phyloP scores from a whole-genome alignment of 2,113 vertebrate genomes.

The Poecile atricapillus region DNA sequence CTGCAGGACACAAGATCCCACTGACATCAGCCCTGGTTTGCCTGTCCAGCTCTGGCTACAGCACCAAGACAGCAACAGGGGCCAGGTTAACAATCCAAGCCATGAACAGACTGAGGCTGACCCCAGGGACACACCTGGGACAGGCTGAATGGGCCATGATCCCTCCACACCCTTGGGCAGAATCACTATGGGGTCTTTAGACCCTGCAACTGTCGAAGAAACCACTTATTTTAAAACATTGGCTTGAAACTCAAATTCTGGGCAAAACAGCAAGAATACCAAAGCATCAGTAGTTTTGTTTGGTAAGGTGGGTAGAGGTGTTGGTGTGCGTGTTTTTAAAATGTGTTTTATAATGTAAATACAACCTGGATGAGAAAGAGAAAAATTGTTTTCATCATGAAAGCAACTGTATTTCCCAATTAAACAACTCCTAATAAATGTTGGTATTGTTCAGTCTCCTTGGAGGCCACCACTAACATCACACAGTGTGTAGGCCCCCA shows the following conservation, averaged over 20 bases:
- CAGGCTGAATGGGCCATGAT: fast-evolving
- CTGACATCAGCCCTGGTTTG: neutral
- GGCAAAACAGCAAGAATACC: neutral
- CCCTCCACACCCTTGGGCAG: neutral
- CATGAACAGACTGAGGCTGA: neutral
- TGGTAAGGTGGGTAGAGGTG: neutral
- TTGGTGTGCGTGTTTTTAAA: neutral
- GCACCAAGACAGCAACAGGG: neutral
- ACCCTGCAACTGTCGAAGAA: neutral
- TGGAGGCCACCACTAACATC: conserved; percentile 21
- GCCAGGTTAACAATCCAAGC: neutral
- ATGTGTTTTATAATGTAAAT: neutral
- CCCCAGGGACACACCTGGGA: neutral
- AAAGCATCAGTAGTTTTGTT: neutral
- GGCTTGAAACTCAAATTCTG: neutral
- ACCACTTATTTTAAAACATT: neutral
- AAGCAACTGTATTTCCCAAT: conserved; percentile 31
- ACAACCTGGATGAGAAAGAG: neutral
- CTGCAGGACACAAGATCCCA: neutral
- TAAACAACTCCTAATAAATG: conserved; percentile 17
- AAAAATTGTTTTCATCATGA: conserved; percentile 44
- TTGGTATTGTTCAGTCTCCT: neutral
- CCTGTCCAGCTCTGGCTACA: neutral
- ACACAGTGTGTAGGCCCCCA: neutral
- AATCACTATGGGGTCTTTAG: neutral